phyloP scores from a whole-genome alignment of 92 coral and sea anemone species.

The Palythoa grandiflora region DNA sequence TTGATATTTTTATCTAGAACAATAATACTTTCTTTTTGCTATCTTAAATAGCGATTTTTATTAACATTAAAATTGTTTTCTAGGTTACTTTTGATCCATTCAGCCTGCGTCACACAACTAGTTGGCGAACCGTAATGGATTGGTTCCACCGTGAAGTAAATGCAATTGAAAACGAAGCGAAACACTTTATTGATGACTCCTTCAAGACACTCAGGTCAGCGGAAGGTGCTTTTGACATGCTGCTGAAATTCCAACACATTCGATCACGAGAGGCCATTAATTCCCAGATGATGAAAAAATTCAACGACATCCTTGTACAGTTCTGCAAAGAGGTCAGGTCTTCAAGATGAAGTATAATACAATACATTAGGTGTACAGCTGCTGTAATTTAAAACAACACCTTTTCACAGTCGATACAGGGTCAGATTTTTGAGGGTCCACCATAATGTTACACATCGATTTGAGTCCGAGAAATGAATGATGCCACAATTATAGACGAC shows the following conservation, averaged over 20 bases:
- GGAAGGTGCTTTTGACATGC: conserved; percentile 99
- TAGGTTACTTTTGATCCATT: conserved; percentile 98
- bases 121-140: conserved; percentile 99
- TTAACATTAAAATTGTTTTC: neutral
- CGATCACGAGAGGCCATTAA: conserved; percentile 98
- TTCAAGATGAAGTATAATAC: neutral
- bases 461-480: no score
- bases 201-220: conserved; percentile 97
- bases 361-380: neutral
- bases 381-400: neutral
- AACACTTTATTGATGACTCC: conserved; percentile 96
- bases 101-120: conserved; percentile 90
- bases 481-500: no score
- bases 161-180: conserved; percentile 99
- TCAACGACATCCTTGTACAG: conserved; percentile 94
- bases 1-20: no score
- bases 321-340: conserved; percentile 96
- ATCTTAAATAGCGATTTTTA: neutral
- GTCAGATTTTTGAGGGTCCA: neutral
- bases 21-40: neutral
- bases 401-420: neutral
- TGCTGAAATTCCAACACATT: conserved; percentile 95
- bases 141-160: conserved; percentile 98
- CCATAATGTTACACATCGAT: no score
- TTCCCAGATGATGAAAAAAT: conserved; percentile 99